Evolutionary conservation across 2,888 invertebrate genomes (phyloP).

Genomic region (Coelopa pilipes): DNA sequence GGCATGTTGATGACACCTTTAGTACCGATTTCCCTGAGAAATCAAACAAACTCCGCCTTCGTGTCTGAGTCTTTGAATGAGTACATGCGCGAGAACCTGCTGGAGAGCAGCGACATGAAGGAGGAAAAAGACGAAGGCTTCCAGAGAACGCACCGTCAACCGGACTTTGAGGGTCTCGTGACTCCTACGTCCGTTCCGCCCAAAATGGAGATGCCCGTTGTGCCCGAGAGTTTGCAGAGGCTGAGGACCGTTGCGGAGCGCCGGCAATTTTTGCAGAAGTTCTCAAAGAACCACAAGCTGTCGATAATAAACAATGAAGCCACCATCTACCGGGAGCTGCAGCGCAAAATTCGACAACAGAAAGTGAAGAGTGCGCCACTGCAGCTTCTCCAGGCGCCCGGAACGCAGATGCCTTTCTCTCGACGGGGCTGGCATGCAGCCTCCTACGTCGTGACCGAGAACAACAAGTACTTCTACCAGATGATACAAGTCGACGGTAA

Average conservation of each 20-base stretch:
- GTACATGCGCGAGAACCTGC: constrained; percentile 68
- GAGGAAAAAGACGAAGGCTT: constrained; percentile 38
- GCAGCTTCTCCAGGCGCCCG: constrained; percentile 53
- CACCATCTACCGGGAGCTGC: constrained; percentile 62
- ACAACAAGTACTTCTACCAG: constrained; percentile 64
- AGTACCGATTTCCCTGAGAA: constrained; percentile 54
- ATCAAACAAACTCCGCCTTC: constrained; percentile 64
- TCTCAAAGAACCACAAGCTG: constrained; percentile 60
- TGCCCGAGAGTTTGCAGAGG: constrained; percentile 62
- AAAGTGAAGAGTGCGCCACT: constrained; percentile 57
- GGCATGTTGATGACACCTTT: constrained; percentile 65
- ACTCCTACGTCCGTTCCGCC: constrained; percentile 58
- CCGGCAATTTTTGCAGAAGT: constrained; percentile 65
- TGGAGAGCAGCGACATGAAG: constrained; percentile 54
- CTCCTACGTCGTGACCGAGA: constrained; percentile 61
- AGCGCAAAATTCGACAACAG: constrained; percentile 57
- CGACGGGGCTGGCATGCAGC: constrained; percentile 64
- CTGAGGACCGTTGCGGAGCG: constrained; percentile 71
- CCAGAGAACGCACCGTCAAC: constrained; percentile 33
- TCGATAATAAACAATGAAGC: constrained; percentile 66
- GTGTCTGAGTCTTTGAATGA: constrained; percentile 69
- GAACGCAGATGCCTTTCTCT: constrained; percentile 60
- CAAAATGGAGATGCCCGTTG: constrained; percentile 60
- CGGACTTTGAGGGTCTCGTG: constrained; percentile 60
- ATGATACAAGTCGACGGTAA: constrained; percentile 55